These are phyloP conservation scores for Numida meleagris DNA, from an alignment of 2,113 vertebrate species.

Conservation along the genomic window DNA sequence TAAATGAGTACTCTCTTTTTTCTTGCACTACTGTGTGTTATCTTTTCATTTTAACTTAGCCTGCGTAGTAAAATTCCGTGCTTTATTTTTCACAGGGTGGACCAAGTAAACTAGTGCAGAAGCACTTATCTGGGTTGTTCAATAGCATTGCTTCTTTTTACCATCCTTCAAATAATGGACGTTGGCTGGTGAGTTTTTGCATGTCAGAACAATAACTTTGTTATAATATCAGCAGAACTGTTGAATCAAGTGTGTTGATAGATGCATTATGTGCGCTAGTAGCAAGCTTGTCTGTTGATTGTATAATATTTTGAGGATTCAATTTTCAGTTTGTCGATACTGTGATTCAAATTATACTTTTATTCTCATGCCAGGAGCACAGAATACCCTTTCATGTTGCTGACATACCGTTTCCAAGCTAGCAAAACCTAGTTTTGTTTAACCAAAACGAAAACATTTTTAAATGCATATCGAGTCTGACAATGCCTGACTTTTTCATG, in stretches of 20 bases:
- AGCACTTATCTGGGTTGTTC: slow-evolving; percentile 93
- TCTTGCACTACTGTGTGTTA: neutral
- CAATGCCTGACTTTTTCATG: neutral
- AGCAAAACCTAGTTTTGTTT: neutral
- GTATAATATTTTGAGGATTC: neutral
- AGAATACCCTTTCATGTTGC: neutral
- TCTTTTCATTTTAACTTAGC: neutral
- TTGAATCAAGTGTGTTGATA: neutral
- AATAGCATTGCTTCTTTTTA: slow-evolving; percentile 97
- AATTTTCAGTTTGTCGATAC: neutral
- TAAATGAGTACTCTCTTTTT: neutral
- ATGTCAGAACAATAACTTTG: neutral
- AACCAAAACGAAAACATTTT: neutral
- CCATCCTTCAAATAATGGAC: slow-evolving; percentile 96
- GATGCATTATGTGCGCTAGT: neutral
- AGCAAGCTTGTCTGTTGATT: neutral
- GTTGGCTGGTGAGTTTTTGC: slow-evolving; percentile 92
- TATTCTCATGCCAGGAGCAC: neutral
- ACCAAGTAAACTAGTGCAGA: slow-evolving; percentile 93
- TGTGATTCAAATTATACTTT: neutral
- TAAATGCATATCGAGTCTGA: neutral
- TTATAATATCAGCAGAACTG: neutral
- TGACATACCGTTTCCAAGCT: neutral
- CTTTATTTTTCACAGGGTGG: slow-evolving; percentile 84
- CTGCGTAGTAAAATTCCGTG: neutral